Evolutionary conservation across 1,140 invertebrate genomes (phyloP).

Genomic region (Plodia interpunctella): DNA sequence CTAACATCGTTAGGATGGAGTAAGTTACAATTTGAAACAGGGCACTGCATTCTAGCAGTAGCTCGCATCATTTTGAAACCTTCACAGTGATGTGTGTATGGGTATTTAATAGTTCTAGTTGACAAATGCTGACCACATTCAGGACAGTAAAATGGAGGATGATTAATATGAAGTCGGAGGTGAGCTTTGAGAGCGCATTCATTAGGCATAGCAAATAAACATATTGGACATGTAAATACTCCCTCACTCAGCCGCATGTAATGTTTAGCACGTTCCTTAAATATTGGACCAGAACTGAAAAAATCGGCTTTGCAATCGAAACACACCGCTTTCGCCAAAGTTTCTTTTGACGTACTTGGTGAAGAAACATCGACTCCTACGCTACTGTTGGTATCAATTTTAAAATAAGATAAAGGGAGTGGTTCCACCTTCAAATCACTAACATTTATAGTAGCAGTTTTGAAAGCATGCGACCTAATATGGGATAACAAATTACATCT

Average conservation of each 20-base stretch:
- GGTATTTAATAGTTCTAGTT: conserved; percentile 38
- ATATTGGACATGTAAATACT: conserved; percentile 54
- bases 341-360: conserved; percentile 14
- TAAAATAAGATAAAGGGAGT: conserved; percentile 37
- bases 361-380: conserved; percentile 15
- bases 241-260: conserved; percentile 46
- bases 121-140: conserved; percentile 72
- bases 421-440: conserved; percentile 61
- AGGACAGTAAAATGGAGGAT: conserved; percentile 71
- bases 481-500: conserved; percentile 64
- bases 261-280: conserved; percentile 52
- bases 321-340: conserved; percentile 22
- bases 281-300: conserved; percentile 7
- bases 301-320: conserved; percentile 42
- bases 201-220: conserved; percentile 68
- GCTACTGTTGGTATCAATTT: conserved; percentile 13
- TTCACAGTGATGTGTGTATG: conserved; percentile 71
- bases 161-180: conserved; percentile 64
- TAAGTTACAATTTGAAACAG: conserved; percentile 50
- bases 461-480: conserved; percentile 64
- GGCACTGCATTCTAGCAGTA: conserved; percentile 63
- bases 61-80: conserved; percentile 74
- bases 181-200: conserved; percentile 70
- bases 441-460: conserved; percentile 65
- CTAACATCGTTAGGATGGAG: conserved; percentile 63